Conservation (phyloP, 2,113 vertebrate species). For the Erythrolamprus reginae region DNA sequence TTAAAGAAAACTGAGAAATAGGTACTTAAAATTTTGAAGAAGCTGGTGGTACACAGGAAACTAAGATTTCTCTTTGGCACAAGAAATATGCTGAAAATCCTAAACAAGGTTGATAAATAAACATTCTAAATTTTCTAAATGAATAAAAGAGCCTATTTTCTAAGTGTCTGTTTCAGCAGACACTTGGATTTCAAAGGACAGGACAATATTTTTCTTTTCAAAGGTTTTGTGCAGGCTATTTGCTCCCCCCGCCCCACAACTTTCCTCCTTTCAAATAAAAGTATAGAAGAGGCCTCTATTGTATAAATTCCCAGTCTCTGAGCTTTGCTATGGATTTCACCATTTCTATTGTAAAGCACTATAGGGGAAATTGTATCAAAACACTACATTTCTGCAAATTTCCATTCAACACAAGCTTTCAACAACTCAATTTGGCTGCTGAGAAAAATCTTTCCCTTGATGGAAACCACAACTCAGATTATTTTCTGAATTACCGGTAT, state of each 20-base stretch:
- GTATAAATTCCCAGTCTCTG: not conserved
- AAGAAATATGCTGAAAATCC: not conserved
- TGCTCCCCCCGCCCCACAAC: fast-evolving
- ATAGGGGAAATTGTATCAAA: not conserved
- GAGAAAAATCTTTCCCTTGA: not conserved
- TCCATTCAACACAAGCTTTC: not conserved
- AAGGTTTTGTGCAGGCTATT: not conserved
- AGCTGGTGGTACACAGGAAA: not conserved
- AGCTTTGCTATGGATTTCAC: not conserved
- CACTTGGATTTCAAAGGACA: not conserved
- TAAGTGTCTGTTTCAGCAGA: not conserved
- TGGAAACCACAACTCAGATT: not conserved
- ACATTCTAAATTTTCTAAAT: not conserved
- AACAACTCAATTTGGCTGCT: not conserved
- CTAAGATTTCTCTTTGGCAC: not conserved
- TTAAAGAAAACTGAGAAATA: not conserved
- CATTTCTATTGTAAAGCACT: not conserved
- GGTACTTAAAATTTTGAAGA: not conserved
- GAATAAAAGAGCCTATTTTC: not conserved
- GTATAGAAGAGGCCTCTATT: not conserved
- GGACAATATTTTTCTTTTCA: not conserved
- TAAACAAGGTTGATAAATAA: not conserved
- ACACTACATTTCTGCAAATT: not conserved
- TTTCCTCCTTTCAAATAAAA: not conserved
- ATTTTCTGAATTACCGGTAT: not conserved